Evolutionary conservation across 30 jellyfish, hydroid and myxozoan species (phyloP), one percentile per base, ranked within the genome.

Genomic region (Nemopilema nomurai): DNA sequence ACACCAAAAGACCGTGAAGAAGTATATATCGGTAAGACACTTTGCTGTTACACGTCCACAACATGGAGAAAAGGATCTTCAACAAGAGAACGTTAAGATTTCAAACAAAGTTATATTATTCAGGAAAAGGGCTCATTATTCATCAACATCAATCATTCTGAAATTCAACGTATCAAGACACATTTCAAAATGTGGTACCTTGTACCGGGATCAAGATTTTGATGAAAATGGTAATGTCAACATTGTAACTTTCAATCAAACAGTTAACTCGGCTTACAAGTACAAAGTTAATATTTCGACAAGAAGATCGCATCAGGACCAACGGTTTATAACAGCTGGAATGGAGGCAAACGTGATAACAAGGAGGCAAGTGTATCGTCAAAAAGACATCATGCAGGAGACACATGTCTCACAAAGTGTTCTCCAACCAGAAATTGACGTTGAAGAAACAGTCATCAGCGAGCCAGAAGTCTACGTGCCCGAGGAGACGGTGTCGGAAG

Each of bases 391-490:
- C 6, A 41, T 41, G 13, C 57, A 13, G 13, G 57, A 41, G 57
- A 6, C 57, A 3, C 31, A 29, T 1, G 71, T 1, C n/a, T n/a
- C n/a, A n/a, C n/a, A n/a, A n/a, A n/a, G n/a, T n/a, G n/a, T n/a
- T n/a, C n/a, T n/a, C n/a, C n/a, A n/a, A n/a, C 27, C 23, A 28
- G 81, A 62, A 49, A 32, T 28, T 23, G 88, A 64, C 13, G 88
- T 27, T n/a, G 88, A 64, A 79, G 79, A 65, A 29, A 51, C 30
- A 4, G 28, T 26, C 49, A 79, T 65, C 69, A 79, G 70, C 67
- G 88, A 79, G 79, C 88, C 88, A 27, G 76, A 79, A 24, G 74
- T 31, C 33, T 79, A 41, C 7, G 76, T 64, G 49, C 79, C 79
- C 7, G 79, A 79, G 31, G 88, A 79, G 64, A 8, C 80, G 16